Base-by-base conservation (phyloP, 2,888 invertebrate genomes). In the Heliconius cydno region DNA sequence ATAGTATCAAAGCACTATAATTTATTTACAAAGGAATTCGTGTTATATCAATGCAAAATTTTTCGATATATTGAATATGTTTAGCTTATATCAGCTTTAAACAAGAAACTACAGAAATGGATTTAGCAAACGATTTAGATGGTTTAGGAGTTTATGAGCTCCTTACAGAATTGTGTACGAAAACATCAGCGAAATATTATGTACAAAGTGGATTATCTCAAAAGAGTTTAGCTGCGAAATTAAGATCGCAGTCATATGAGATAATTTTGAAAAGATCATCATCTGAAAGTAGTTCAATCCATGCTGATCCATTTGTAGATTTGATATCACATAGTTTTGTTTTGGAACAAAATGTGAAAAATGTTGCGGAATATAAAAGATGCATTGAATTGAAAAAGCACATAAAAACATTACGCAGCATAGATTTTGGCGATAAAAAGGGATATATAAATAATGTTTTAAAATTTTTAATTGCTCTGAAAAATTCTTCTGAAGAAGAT, bases 231-330 rank as follows among this genome's bases (percentile, higher is more conserved):
- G 85, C 87, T 28, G 84, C 86, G 9, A 92, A 92, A 87, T 92
- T 95, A 92, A 88, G 94, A 79, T 91, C 94, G 6, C 86, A 88
- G 77, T 88, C 92, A 0, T 95, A 92, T 80, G 95, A 94, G 85
- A 91, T 95, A 34, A 91, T 95, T 81, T 85, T 95, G 60, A 93
- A 92, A 83, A 94, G 92, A 84, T 88, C 92, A 84, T 87, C 91
- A 15, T 73, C 85, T 1, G 85, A 88, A 82, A 89, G 89, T 65
- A 82, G 91, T 57, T 85, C 89, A 3, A 82, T 82, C 3, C 81
- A 82, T 10, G 86, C 87, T 63, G 92, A 94, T 79, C 94, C 95
- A 0, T 86, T 92, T 25, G 85, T 88, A 22, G 93, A 93, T 77
- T 85, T 95, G 78, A 83, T 94, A 52, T 89, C 93, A 0, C 90